Conservation (phyloP, 2,888 invertebrate genomes). For the Andrena marginata region DNA sequence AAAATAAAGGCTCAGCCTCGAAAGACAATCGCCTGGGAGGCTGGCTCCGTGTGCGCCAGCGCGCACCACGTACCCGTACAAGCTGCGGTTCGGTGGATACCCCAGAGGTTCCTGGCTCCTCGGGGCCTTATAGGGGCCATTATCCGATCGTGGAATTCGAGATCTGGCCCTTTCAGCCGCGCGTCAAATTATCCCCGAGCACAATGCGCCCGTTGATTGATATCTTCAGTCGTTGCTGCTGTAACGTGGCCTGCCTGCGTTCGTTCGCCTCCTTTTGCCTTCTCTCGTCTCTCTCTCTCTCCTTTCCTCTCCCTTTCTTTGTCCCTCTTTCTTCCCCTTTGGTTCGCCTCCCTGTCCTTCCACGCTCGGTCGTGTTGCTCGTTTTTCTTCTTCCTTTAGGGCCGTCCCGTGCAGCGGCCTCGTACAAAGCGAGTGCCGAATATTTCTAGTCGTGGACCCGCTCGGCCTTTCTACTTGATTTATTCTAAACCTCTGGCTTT, state of each 20-base stretch:
- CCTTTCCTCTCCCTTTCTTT: constrained; percentile 37
- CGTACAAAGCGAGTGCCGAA: constrained; percentile 76
- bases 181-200: constrained; percentile 83
- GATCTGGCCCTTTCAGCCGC: constrained; percentile 82
- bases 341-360: constrained; percentile 44
- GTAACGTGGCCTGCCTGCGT: constrained; percentile 68
- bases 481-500: constrained; percentile 74
- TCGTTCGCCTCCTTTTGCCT: constrained; percentile 54
- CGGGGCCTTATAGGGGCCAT: constrained; percentile 76
- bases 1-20: constrained; percentile 46
- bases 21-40: constrained; percentile 54
- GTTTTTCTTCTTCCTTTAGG: constrained; percentile 61
- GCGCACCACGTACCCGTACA: constrained; percentile 38
- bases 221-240: constrained; percentile 82
- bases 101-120: constrained; percentile 50
- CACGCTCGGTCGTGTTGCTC: constrained; percentile 39
- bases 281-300: constrained; percentile 41
- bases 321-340: constrained; percentile 24
- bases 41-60: background rate
- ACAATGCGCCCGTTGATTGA: constrained; percentile 84
- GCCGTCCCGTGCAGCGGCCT: constrained; percentile 71
- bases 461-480: constrained; percentile 81
- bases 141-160: constrained; percentile 83
- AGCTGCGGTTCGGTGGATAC: constrained; percentile 69
- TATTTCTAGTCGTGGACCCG: constrained; percentile 75